Evolutionary conservation across 2,888 invertebrate species (phyloP).

Genomic region (Clunio marinus): DNA sequence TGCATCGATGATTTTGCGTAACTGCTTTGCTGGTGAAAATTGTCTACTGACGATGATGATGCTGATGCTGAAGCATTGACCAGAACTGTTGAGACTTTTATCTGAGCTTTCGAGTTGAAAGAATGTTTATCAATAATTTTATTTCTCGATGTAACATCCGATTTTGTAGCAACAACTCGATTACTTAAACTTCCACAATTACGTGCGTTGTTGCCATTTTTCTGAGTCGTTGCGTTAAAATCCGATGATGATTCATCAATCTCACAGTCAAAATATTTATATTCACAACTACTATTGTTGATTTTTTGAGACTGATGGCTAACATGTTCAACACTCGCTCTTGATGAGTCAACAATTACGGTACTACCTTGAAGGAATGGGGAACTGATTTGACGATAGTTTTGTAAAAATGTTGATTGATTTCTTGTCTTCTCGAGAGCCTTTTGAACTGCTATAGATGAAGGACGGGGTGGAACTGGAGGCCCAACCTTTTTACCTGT

Average conservation of each 20-base stretch:
- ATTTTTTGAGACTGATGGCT: not conserved
- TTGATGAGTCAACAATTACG: conserved; percentile 50
- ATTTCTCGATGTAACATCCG: not conserved
- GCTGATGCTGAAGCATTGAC: not conserved
- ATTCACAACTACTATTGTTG: conserved; percentile 27
- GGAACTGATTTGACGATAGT: conserved; percentile 3
- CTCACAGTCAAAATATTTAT: conserved; percentile 36
- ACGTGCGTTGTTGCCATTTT: conserved; percentile 36
- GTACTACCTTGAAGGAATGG: conserved; percentile 46
- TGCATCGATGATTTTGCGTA: conserved; percentile 17
- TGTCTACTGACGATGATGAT: not conserved
- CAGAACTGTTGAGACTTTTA: not conserved
- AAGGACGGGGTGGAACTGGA: conserved; percentile 77
- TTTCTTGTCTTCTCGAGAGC: conserved; percentile 64
- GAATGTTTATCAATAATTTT: not conserved
- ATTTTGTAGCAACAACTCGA: not conserved
- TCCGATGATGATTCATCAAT: conserved; percentile 33
- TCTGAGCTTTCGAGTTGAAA: not conserved
- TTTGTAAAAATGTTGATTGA: conserved; percentile 30
- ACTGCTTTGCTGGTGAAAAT: not conserved
- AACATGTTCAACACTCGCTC: conserved; percentile 44
- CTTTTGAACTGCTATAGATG: conserved; percentile 67
- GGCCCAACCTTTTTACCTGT: conserved; percentile 58
- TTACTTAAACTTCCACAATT: not conserved
- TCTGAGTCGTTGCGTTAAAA: not conserved